Evolutionary conservation across 1,140 invertebrate species (phyloP), one percentile per base, ranked within the genome.

Genomic region (Hyphantria cunea): DNA sequence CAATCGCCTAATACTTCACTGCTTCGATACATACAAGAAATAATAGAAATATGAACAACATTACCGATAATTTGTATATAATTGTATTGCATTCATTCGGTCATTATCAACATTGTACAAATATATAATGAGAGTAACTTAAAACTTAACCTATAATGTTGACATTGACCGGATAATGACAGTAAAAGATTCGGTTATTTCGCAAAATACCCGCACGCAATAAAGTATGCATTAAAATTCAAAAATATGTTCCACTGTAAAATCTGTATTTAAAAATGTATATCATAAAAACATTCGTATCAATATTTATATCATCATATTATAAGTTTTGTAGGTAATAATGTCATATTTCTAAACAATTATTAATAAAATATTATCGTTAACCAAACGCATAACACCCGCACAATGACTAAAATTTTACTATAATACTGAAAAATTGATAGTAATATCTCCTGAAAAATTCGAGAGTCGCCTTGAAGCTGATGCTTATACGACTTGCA

Each of bases 361-460:
- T 15, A 58, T 39, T 58, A 48, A 58, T 58, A 47, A 37, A 58
- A 44, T 32, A 10, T 72, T 68, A 71, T 54, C 58, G 68, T 61
- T 68, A 79, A 76, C 72, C 70, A 71, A 82, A 78, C 53, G 69
- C 53, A 66, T 63, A 67, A 64, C 32, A 49, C 45, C 60, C 55
- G 34, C 42, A 60, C 81, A 85, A 85, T 85, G 81, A 80, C 82
- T 80, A 83, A 84, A 83, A 76, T 80, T 79, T 84, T 73, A 74
- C 61, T 63, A 41, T 69, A 67, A 72, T 66, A 66, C 64, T 60
- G 55, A 41, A 66, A 53, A 51, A 47, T 66, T 48, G 32, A 54
- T 12, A 48, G 31, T 33, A 48, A 48, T 25, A 25, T 9, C 45
- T 48, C 14, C 2, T 25, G 0, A 48, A 6, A 13, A 7, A 10